Evolutionary conservation across 1,140 invertebrate genomes (phyloP).

Genomic region (Drosophila hydei): DNA sequence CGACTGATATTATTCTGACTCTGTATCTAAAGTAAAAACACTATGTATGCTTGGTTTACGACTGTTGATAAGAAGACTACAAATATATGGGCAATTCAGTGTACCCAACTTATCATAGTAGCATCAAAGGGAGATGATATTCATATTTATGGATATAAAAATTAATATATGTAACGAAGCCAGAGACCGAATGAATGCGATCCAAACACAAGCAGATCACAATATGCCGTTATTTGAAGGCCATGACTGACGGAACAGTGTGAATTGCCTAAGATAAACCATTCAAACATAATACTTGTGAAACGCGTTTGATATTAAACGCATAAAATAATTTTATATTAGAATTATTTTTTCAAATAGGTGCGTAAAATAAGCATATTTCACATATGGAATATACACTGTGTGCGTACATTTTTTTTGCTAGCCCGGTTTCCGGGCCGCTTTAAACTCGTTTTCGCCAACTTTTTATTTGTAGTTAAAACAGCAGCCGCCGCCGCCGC

Average conservation of each 20-base stretch:
- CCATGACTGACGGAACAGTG: slow-evolving; percentile 51
- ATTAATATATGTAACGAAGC: neutral
- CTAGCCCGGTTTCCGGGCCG: slow-evolving; percentile 52
- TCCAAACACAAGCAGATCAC: slow-evolving; percentile 26
- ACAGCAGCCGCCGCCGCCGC: neutral
- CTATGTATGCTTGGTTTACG: no score
- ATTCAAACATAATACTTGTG: neutral
- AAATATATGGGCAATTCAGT: no score
- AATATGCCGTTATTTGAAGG: slow-evolving; percentile 67
- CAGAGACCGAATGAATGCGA: neutral
- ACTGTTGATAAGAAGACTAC: no score
- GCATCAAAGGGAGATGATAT: no score
- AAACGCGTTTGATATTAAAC: no score
- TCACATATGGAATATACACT: neutral
- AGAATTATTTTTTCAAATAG: no score
- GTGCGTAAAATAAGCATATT: neutral
- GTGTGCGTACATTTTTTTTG: slow-evolving; percentile 16
- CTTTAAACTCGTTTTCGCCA: slow-evolving; percentile 62
- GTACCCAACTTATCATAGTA: no score
- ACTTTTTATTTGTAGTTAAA: slow-evolving; percentile 17
- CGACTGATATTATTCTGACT: no score
- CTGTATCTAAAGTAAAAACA: no score
- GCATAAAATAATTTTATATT: no score
- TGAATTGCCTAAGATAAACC: neutral
- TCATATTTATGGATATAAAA: no score